Evolutionary conservation across 2,888 invertebrate genomes (phyloP).

Genomic region (Ochropacha duplaris): DNA sequence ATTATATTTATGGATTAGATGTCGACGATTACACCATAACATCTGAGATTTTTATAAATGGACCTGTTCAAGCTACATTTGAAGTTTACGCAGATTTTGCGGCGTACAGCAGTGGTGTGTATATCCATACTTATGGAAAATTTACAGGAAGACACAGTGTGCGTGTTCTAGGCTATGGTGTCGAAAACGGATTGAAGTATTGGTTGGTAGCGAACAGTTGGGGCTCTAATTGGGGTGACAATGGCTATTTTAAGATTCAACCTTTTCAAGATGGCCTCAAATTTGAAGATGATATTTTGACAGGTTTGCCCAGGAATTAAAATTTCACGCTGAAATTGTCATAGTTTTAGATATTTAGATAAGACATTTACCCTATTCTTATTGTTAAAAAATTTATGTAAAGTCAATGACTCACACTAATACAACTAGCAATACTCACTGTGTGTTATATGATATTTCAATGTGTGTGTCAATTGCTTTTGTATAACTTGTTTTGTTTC

Average conservation of each 20-base stretch:
- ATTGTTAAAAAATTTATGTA: too few relatives aligned
- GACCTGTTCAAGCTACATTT: conserved; percentile 91
- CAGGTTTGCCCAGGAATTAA: not conserved
- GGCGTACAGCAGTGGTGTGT: conserved; percentile 86
- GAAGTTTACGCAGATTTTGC: conserved; percentile 89
- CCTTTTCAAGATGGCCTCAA: not conserved
- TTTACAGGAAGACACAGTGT: conserved; percentile 89
- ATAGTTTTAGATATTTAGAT: too few relatives aligned
- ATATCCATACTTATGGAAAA: conserved; percentile 84
- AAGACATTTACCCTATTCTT: too few relatives aligned
- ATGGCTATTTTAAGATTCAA: conserved; percentile 89
- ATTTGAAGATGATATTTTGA: not conserved
- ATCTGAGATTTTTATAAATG: conserved; percentile 88
- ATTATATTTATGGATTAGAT: conserved; percentile 66
- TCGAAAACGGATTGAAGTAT: conserved; percentile 85
- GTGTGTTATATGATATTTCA: too few relatives aligned
- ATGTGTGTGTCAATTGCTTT: too few relatives aligned
- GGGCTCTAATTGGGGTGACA: conserved; percentile 92
- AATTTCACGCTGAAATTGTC: too few relatives aligned
- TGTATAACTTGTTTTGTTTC: too few relatives aligned
- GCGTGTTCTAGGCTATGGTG: conserved; percentile 91
- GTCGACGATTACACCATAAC: conserved; percentile 83
- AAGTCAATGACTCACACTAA: too few relatives aligned
- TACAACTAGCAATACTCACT: too few relatives aligned
- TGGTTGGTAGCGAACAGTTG: conserved; percentile 94